These are phyloP conservation scores for Leucophora obtusa DNA, from an alignment of 2,888 invertebrate species.

Conservation along the genomic window DNA sequence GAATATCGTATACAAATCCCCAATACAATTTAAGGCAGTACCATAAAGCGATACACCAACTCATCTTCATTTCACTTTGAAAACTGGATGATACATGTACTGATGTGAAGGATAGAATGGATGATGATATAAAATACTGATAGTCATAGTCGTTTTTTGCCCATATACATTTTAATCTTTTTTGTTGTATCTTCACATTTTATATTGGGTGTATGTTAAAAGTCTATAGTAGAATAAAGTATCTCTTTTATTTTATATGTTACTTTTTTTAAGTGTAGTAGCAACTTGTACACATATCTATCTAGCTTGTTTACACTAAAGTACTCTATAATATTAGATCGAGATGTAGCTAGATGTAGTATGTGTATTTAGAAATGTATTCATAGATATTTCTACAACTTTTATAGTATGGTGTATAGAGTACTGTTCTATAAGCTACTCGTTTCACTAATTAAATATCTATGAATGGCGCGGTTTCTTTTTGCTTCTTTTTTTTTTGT, in stretches of 20 bases:
- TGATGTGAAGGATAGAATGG: slow-evolving; percentile 17
- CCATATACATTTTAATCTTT: slow-evolving; percentile 50
- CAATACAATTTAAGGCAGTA: neutral
- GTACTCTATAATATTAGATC: slow-evolving; percentile 55
- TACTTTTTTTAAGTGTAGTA: slow-evolving; percentile 29
- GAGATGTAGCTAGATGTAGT: slow-evolving; percentile 47
- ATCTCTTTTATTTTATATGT: slow-evolving; percentile 49
- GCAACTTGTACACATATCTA: slow-evolving; percentile 42
- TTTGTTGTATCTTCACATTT: slow-evolving; percentile 7
- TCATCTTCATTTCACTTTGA: neutral
- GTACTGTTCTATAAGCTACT: slow-evolving; percentile 27
- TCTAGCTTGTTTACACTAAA: slow-evolving; percentile 57
- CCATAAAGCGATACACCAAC: neutral
- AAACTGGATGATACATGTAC: neutral
- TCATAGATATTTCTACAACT: slow-evolving; percentile 2
- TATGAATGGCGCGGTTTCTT: slow-evolving; percentile 58
- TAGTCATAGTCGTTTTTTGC: slow-evolving; percentile 49
- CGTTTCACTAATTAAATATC: slow-evolving; percentile 64
- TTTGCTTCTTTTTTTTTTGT: slow-evolving; percentile 17
- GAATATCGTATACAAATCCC: neutral
- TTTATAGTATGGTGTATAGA: neutral
- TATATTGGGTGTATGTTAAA: slow-evolving; percentile 3
- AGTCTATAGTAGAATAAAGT: slow-evolving; percentile 6
- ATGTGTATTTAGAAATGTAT: slow-evolving; percentile 14
- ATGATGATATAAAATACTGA: slow-evolving; percentile 55